Conservation (phyloP, 2,797 vertebrate genomes). For the Melanogrammus aeglefinus region DNA sequence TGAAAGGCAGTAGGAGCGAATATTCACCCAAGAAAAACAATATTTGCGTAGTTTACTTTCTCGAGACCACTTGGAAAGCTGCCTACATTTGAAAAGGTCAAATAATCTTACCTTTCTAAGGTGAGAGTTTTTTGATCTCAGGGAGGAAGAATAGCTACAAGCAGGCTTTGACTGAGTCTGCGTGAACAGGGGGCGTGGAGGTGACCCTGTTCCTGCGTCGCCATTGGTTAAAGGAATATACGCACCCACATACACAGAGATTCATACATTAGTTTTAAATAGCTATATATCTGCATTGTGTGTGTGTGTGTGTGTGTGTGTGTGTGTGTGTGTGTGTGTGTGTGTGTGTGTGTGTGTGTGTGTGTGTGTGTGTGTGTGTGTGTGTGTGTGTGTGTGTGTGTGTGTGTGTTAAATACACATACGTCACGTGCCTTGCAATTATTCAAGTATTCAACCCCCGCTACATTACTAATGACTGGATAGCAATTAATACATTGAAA, state of each 20-base stretch:
- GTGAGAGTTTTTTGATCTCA: conserved; percentile 47
- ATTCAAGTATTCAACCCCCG: too few species aligned
- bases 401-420: neutral
- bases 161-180: conserved; percentile 48
- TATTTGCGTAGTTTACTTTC: too few species aligned
- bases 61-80: too few species aligned
- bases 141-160: conserved; percentile 34
- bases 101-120: conserved; percentile 54
- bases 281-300: too few species aligned
- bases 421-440: too few species aligned
- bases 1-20: too few species aligned
- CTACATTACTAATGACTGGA: too few species aligned
- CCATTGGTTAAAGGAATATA: neutral
- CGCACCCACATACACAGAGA: neutral
- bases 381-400: neutral
- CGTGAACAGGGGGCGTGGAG: conserved; percentile 35
- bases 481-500: too few species aligned
- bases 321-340: neutral
- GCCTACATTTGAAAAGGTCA: neutral
- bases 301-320: too few species aligned
- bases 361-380: neutral
- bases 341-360: conserved; percentile 1
- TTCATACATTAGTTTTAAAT: neutral
- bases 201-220: neutral
- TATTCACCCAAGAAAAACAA: too few species aligned